Evolutionary conservation across 1,140 invertebrate species (phyloP).

Genomic region (Ridgeia piscesae): DNA sequence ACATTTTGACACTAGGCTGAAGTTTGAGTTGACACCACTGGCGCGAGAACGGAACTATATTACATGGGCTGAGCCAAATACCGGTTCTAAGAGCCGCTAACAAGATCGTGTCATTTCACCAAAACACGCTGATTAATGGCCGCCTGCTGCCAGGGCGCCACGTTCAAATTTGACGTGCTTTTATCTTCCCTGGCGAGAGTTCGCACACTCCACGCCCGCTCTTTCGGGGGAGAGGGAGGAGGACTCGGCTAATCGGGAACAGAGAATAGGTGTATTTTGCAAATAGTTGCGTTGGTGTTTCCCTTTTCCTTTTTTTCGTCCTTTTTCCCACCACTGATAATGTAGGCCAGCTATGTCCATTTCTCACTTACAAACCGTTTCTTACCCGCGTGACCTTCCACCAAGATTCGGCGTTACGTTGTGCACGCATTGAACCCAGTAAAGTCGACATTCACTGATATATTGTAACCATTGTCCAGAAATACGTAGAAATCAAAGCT

Average conservation of each 20-base stretch:
- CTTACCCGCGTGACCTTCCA: no score
- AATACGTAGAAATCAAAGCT: no score
- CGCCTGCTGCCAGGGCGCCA: background rate
- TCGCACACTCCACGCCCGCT: background rate
- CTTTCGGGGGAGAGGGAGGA: background rate
- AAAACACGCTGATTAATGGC: background rate
- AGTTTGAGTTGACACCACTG: background rate
- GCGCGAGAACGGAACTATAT: no score
- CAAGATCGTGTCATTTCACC: background rate
- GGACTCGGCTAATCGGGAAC: background rate
- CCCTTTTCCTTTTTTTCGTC: background rate
- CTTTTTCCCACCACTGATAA: background rate
- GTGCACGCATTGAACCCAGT: no score
- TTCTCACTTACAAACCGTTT: no score
- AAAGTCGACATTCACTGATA: no score
- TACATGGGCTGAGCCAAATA: background rate
- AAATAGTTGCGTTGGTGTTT: background rate
- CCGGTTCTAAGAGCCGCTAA: background rate
- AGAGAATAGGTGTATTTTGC: background rate
- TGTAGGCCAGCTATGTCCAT: no score
- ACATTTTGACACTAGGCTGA: background rate
- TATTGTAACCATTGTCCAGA: no score
- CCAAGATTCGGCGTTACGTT: no score
- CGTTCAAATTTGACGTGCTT: background rate
- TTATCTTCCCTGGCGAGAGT: background rate